These are phyloP conservation scores for Octomys mimax DNA, from an alignment of 2,797 vertebrate genomes.

Conservation along the genomic window DNA sequence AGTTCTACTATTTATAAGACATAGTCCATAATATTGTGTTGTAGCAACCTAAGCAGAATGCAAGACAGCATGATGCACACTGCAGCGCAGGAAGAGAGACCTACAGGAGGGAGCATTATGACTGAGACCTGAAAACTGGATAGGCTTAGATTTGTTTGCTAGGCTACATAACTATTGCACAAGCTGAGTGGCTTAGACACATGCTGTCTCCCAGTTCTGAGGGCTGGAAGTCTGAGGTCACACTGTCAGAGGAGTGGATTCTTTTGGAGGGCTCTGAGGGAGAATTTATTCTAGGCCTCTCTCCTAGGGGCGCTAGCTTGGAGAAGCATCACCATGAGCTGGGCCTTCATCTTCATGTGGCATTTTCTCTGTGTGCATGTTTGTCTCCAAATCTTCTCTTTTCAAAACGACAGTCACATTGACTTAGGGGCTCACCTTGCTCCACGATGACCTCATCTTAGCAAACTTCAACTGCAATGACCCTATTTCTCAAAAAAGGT, in stretches of 20 bases:
- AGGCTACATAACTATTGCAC: neutral
- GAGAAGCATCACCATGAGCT: neutral
- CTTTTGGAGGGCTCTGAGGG: neutral
- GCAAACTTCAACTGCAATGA: neutral
- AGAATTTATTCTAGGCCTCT: neutral
- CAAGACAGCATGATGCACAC: rapidly evolving
- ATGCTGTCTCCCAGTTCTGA: neutral
- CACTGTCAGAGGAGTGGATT: neutral
- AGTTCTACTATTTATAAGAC: neutral
- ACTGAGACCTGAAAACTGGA: neutral
- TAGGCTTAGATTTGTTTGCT: neutral
- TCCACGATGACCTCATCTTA: neutral
- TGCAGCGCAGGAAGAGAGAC: neutral
- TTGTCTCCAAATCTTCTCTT: neutral
- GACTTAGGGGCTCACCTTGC: too few species aligned
- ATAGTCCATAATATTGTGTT: too few species aligned
- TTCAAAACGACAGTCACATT: neutral
- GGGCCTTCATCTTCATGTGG: neutral
- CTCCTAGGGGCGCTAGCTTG: neutral
- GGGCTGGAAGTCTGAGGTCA: neutral
- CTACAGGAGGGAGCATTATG: neutral
- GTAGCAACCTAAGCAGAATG: neutral
- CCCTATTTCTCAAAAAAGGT: neutral
- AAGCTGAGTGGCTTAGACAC: neutral
- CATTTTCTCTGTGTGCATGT: neutral